phyloP scores from a whole-genome alignment of 2,113 vertebrate species.

The Fregetta grallaria region DNA sequence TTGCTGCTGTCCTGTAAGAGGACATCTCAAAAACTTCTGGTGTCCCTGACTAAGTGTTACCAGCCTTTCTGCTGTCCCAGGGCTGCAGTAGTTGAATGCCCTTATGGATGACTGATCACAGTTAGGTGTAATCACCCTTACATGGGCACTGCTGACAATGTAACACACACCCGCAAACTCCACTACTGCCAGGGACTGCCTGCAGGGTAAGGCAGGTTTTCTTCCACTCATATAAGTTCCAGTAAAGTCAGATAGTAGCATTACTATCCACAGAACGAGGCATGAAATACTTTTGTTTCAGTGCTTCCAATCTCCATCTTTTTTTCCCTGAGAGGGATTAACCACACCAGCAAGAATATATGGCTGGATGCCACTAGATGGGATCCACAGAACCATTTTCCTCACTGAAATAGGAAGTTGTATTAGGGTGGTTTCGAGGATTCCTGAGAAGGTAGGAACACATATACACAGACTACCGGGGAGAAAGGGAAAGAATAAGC shows the following conservation, averaged over 20 bases:
- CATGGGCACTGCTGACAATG: background rate
- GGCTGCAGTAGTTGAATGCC: background rate
- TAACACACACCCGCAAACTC: background rate
- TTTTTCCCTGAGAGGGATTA: background rate
- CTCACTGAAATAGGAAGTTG: background rate
- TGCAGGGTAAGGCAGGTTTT: background rate
- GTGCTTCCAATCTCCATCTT: background rate
- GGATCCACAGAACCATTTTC: background rate
- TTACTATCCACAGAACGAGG: background rate
- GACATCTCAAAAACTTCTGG: background rate
- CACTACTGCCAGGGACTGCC: background rate
- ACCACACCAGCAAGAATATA: background rate
- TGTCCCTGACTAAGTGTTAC: background rate
- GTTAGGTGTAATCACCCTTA: background rate
- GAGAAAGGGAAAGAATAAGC: no score
- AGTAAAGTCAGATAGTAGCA: background rate
- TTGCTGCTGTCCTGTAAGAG: background rate
- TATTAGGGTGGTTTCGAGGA: no score
- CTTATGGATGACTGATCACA: background rate
- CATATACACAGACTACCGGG: no score
- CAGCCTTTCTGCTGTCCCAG: background rate
- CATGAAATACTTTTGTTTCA: background rate
- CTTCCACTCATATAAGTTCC: background rate
- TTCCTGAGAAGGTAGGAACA: no score
- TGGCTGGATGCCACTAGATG: background rate